Base-by-base conservation (phyloP, 2,113 vertebrate species). In the Orcinus orca region DNA sequence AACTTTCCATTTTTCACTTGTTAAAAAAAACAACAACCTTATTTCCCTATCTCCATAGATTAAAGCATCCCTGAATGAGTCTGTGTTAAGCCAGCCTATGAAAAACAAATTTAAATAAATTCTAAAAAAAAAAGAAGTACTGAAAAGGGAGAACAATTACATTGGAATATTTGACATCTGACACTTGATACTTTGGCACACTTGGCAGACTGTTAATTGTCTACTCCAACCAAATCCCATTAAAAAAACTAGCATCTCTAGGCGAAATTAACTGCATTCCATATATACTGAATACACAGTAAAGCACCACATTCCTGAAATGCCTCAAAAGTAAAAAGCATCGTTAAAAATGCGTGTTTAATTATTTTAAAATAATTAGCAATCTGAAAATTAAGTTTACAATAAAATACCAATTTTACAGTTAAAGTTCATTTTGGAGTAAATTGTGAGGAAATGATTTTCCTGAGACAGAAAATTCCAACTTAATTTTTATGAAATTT, bases 281-380 rank as follows among this genome's bases (percentile, higher is more conserved):
- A 83, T 20, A 38, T 21, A 93, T 23, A 70, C 1, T 20, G 2
- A 68, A 94, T 41, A 91, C 0, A 77, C 29, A 97, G 76, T 33
- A 50, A 63, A 80, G 4, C 29, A 93, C 8, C 17, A 96, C 1
- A 71, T 53, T 92, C 25, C 44, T 77, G 76, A 84, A 83, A 65
- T 23, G 10, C 10, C 25, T 63, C 73, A 74, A 88, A 53, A 26
- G 21, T 50, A 68, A 85, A 85, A 68, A 47, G 65, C 20, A 44
- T 26, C 1, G 31, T 70, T 82, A 80, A 97, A 93, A 96, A 73
- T 31, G 36, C 86, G 80, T 50, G 63, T 26, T 73, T 88, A 21
- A 80, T 82, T 20, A 38, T 70, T 80, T 96, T 65, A 79, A 95
- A 90, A 53, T 76, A 96, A 91, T 68, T 95, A 60, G 6, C 20